Evolutionary conservation across 2,888 invertebrate species (phyloP), one percentile per base, ranked within the genome.

Genomic region (Coleophora deauratella): DNA sequence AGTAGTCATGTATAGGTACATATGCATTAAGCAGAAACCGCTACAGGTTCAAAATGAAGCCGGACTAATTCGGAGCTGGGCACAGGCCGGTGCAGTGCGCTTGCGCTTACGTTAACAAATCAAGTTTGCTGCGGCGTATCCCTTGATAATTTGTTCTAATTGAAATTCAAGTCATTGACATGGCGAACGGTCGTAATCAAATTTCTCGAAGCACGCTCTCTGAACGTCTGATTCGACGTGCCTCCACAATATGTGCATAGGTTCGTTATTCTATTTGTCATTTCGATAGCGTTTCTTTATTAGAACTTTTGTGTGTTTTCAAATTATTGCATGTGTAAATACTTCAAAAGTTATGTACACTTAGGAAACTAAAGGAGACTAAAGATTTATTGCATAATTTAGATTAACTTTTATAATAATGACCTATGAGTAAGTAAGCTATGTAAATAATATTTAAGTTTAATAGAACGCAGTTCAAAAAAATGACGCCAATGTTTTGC

Each of bases 101-200:
- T 57, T 66, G 72, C 72, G 72, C 67, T 57, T 66, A 72, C 72
- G 73, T 68, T 63, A 63, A 67, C 77, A 82, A 82, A 81, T 82
- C 82, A 75, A 79, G 82, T 84, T 84, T 74, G 66, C 66, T 55
- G 66, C 65, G 62, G 59, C 68, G 67, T 68, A 75, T 84, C 84
- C 85, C 84, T 88, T 88, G 85, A 78, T 84, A 84, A 84, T 85
- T 80, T 81, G 82, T 82, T 80, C 82, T 89, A 90, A 90, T 90
- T 90, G 89, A 89, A 89, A 89, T 89, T 88, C 88, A 86, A 88
- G 88, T 88, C 88, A 88, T 87, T 88, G 88, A 86, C 87, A 82
- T 87, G 85, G 78, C 73, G 80, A 82, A 73, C 78, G 72, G 74
- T 58, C 72, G 75, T 88, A 88, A 87, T 88, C 82, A 77, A 87